These are phyloP conservation scores for Sparus aurata DNA, from an alignment of 2,797 vertebrate species.

Conservation along the genomic window DNA sequence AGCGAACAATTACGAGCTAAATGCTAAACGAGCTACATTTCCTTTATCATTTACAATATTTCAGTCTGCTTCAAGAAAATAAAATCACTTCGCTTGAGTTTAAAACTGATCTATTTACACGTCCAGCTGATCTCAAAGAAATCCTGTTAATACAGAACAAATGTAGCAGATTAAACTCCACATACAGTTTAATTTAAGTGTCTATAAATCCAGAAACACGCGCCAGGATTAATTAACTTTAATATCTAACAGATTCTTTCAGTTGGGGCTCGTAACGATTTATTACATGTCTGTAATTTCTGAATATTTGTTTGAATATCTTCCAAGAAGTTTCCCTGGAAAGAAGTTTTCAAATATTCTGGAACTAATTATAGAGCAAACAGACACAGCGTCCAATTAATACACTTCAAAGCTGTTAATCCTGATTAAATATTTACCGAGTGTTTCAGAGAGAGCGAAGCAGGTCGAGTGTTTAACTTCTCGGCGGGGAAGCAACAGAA, in stretches of 20 bases:
- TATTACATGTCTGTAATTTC: background rate
- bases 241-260: background rate
- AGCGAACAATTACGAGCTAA: too few relatives aligned
- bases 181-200: background rate
- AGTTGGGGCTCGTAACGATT: background rate
- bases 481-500: background rate
- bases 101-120: too few relatives aligned
- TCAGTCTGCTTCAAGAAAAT: too few relatives aligned
- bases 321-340: background rate
- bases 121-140: background rate
- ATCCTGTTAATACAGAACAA: background rate
- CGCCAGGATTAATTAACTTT: background rate
- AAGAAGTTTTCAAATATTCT: background rate
- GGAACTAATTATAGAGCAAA: background rate
- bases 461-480: background rate
- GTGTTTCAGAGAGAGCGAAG: background rate
- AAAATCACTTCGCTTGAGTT: too few relatives aligned
- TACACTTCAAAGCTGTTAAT: slow-evolving; percentile 1
- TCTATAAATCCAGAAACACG: background rate
- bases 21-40: too few relatives aligned
- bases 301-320: background rate
- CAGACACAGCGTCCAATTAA: background rate
- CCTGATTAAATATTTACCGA: slow-evolving; percentile 4
- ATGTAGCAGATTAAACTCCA: background rate
- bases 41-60: too few relatives aligned